A percentile compares a stretch with the other conserved stretches of the same genome.
Evolutionary conservation across 2,113 vertebrate genomes (phyloP).

Genomic region (Tursiops truncatus): DNA sequence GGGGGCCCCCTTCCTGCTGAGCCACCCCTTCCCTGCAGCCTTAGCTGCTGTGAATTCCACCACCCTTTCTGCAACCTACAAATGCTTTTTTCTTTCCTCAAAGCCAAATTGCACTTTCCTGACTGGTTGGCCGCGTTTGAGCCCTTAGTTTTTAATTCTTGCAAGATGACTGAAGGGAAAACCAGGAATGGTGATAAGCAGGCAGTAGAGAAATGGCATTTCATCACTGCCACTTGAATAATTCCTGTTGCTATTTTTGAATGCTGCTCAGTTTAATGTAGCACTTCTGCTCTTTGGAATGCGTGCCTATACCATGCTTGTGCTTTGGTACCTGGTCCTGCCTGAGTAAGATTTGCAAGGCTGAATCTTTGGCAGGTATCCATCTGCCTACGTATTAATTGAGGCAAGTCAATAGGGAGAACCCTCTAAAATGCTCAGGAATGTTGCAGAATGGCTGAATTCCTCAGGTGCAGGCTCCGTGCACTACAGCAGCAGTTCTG

Average conservation of each 20-base stretch:
- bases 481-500: neutral
- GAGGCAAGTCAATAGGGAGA: neutral
- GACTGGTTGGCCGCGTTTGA: neutral
- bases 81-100: neutral
- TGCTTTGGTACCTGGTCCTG: neutral
- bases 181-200: conserved; percentile 31
- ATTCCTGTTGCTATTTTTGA: conserved; percentile 46
- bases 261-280: neutral
- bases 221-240: neutral
- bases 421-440: neutral
- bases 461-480: neutral
- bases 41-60: neutral
- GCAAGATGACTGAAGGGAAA: neutral
- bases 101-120: neutral
- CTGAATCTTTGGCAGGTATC: neutral
- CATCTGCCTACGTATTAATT: neutral
- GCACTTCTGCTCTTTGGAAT: neutral
- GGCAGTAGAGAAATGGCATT: neutral
- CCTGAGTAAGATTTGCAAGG: neutral
- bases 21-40: too few relatives aligned
- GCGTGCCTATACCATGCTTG: neutral
- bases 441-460: neutral
- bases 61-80: neutral
- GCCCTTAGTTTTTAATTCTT: conserved; percentile 31
- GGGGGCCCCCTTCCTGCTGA: too few relatives aligned